Percentiles rank a stretch among this genome's conserved stretches.
These are phyloP conservation scores for Coronaproctus castanopsis DNA, from an alignment of 2,888 invertebrate species.

Conservation along the genomic window DNA sequence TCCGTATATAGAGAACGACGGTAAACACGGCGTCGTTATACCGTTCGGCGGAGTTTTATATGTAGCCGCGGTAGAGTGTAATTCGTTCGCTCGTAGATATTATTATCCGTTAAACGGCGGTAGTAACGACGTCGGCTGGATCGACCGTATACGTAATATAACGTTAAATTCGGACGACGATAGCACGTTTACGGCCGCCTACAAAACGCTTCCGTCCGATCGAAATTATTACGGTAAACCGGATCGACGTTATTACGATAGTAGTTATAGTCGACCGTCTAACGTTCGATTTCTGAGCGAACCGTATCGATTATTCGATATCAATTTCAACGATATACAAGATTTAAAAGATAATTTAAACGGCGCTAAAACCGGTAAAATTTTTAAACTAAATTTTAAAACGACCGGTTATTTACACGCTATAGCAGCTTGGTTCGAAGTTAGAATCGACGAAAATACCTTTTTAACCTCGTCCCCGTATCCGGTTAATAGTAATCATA, in stretches of 20 bases:
- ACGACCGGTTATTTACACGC: slow-evolving; percentile 38
- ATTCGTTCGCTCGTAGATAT: slow-evolving; percentile 5
- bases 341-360: slow-evolving; percentile 30
- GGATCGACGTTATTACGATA: background rate
- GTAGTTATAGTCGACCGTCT: slow-evolving; percentile 22
- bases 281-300: slow-evolving; percentile 38
- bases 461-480: slow-evolving; percentile 30
- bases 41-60: slow-evolving; percentile 11
- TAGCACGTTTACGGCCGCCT: background rate
- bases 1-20: background rate
- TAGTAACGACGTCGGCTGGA: slow-evolving; percentile 1
- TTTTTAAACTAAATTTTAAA: slow-evolving; percentile 27
- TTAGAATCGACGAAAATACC: slow-evolving; percentile 41
- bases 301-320: slow-evolving; percentile 32
- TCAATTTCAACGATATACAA: slow-evolving; percentile 40
- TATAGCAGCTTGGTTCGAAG: slow-evolving; percentile 50
- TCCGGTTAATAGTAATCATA: slow-evolving; percentile 11
- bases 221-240: slow-evolving; percentile 26
- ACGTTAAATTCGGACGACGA: slow-evolving; percentile 1
- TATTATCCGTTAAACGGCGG: slow-evolving; percentile 4
- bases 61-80: slow-evolving; percentile 7
- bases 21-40: slow-evolving; percentile 7
- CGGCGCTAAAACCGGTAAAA: slow-evolving; percentile 22
- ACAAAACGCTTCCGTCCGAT: slow-evolving; percentile 30
- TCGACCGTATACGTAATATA: slow-evolving; percentile 1